phyloP scores from a whole-genome alignment of 2,113 vertebrate genomes.

The Chaenocephalus aceratus region DNA sequence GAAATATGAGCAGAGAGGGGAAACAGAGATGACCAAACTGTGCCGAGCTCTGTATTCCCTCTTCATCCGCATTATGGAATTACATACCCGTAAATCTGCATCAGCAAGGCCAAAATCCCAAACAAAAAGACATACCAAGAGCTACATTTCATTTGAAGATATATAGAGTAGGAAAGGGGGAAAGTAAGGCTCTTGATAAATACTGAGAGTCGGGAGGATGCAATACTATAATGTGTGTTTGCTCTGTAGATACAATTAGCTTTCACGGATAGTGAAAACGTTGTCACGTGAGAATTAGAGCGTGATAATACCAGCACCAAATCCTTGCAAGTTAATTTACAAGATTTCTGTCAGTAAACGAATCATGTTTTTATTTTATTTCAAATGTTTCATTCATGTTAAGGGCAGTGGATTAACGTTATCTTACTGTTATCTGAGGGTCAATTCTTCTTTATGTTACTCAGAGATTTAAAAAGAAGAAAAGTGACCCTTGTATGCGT shows the following conservation, averaged over 20 bases:
- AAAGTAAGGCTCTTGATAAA: conserved; percentile 4
- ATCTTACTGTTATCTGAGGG: too few relatives aligned
- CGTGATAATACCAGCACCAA: too few relatives aligned
- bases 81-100: conserved; percentile 12
- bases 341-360: too few relatives aligned
- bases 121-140: conserved; percentile 36
- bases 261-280: too few relatives aligned
- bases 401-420: too few relatives aligned
- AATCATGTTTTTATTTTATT: too few relatives aligned
- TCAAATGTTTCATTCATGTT: too few relatives aligned
- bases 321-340: too few relatives aligned
- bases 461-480: too few relatives aligned
- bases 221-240: conserved; percentile 14
- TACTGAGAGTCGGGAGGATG: not conserved
- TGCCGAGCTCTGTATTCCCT: conserved; percentile 9
- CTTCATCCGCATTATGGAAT: conserved; percentile 20
- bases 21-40: conserved; percentile 32
- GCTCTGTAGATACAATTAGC: conserved; percentile 3
- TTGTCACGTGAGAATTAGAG: too few relatives aligned
- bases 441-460: too few relatives aligned
- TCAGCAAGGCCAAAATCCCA: conserved; percentile 21
- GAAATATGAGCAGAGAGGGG: conserved; percentile 25
- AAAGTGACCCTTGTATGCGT: not conserved
- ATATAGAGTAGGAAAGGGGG: not conserved
- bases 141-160: conserved; percentile 22